phyloP scores from a whole-genome alignment of 2,113 vertebrate species.

The Acrocephalus kingi region DNA sequence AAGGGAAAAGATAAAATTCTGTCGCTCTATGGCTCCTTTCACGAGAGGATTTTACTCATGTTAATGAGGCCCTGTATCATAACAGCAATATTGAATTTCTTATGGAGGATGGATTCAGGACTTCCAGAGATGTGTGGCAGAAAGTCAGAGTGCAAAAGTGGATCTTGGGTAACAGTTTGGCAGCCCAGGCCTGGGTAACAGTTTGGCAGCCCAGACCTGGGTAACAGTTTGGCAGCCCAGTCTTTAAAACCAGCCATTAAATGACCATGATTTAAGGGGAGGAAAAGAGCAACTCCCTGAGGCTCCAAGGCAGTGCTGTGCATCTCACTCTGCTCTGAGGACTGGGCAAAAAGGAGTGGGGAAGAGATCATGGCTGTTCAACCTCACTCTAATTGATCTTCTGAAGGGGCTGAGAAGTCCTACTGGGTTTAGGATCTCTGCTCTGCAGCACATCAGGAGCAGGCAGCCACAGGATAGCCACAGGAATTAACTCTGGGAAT shows the following conservation, averaged over 20 bases:
- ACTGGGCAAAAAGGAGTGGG: neutral
- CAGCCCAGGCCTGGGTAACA: neutral
- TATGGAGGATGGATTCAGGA: neutral
- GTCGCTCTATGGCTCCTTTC: neutral
- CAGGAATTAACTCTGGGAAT: neutral
- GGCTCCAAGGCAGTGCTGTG: neutral
- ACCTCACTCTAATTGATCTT: neutral
- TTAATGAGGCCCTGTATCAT: constrained; percentile 32
- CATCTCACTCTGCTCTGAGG: neutral
- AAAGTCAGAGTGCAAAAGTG: neutral
- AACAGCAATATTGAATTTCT: constrained; percentile 9
- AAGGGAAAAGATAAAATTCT: constrained; percentile 54
- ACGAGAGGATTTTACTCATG: neutral
- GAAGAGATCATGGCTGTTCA: neutral
- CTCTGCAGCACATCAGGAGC: neutral
- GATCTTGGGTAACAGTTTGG: neutral
- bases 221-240: neutral
- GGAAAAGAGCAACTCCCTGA: neutral
- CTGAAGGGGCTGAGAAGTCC: neutral
- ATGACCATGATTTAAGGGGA: neutral
- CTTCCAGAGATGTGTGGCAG: neutral
- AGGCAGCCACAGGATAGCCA: neutral
- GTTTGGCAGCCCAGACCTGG: neutral
- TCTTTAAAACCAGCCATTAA: constrained; percentile 7
- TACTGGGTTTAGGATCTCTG: neutral